Percentiles rank a stretch among this genome's conserved stretches.
These are phyloP conservation scores for Nasonovia ribisnigri DNA, from an alignment of 2,888 invertebrate genomes.

Conservation along the genomic window DNA sequence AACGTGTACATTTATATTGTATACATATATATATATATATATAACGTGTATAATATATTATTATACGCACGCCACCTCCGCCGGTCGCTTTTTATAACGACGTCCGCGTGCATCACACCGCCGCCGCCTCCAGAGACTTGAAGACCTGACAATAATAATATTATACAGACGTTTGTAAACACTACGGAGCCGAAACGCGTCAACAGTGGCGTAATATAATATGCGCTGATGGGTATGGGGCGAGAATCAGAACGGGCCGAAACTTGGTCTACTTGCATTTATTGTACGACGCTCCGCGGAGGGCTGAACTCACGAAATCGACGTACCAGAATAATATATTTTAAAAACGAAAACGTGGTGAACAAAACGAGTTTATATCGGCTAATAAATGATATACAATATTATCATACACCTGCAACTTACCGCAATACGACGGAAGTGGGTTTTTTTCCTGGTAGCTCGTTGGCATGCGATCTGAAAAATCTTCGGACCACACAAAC, in stretches of 20 bases:
- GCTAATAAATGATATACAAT: too few species aligned
- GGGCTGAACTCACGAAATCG: neutral
- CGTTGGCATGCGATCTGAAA: neutral
- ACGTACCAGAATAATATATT: neutral
- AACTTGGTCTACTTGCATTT: neutral
- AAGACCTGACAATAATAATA: neutral
- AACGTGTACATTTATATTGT: neutral
- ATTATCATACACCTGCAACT: too few species aligned
- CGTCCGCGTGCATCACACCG: neutral
- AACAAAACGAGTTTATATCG: neutral
- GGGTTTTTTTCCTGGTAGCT: neutral
- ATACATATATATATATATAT: too few species aligned
- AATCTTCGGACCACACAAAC: neutral
- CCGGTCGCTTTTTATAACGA: neutral
- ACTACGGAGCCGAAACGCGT: neutral
- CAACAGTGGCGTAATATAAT: neutral
- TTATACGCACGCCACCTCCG: neutral
- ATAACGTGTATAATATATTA: neutral
- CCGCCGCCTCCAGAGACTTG: neutral
- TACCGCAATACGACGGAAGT: neutral
- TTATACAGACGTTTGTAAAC: neutral
- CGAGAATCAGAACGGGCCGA: neutral
- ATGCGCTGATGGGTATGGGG: neutral
- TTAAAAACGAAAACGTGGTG: neutral
- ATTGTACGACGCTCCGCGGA: neutral